phyloP scores from a whole-genome alignment of 37 sponge, comb jelly and placozoan genomes.

The Beroe forskalii region DNA sequence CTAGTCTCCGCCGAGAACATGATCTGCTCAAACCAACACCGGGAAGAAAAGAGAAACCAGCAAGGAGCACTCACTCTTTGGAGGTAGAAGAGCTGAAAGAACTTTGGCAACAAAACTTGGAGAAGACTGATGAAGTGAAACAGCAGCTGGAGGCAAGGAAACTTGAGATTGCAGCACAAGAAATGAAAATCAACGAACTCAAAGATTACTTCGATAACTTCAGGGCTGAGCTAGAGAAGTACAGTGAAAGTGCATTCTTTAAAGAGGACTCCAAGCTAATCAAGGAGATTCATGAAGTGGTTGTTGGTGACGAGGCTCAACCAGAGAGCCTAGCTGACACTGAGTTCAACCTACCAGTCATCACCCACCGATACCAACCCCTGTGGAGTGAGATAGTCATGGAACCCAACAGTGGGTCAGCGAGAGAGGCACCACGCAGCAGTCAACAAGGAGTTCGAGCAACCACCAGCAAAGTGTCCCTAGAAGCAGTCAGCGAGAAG shows the following conservation, averaged over 20 bases:
- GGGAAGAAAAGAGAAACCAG: no score
- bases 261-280: not conserved
- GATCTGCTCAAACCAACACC: not conserved
- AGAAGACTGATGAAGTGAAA: not conserved
- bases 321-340: no score
- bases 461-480: no score
- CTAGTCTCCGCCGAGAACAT: not conserved
- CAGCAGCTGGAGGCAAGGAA: not conserved
- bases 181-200: not conserved
- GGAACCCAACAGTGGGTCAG: no score
- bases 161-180: not conserved
- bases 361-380: no score
- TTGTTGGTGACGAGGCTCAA: no score
- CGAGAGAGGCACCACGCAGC: no score
- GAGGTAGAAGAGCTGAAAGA: not conserved
- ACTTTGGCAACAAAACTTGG: not conserved
- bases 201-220: not conserved
- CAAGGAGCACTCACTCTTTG: not conserved
- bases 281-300: constrained; percentile 2
- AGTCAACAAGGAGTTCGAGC: no score
- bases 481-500: no score
- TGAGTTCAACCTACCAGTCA: no score
- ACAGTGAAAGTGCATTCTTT: not conserved
- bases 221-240: not conserved
- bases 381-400: no score